phyloP scores from a whole-genome alignment of 2,888 invertebrate genomes.

The Panopea generosa region DNA sequence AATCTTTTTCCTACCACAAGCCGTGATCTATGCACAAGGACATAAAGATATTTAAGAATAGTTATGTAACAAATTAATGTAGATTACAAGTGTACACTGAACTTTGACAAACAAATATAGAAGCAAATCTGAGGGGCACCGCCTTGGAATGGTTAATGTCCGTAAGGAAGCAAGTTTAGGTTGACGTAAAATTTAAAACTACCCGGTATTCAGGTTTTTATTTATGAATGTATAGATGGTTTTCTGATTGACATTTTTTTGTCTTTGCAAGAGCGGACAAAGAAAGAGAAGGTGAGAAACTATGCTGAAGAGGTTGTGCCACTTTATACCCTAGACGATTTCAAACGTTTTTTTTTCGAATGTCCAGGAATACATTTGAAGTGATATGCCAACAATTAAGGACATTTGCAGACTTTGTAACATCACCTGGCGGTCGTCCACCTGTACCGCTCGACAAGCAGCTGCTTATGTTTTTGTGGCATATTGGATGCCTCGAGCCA shows the following conservation, averaged over 20 bases:
- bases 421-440: no score
- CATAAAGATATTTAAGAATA: slow-evolving; percentile 1
- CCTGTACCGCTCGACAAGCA: no score
- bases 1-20: slow-evolving; percentile 3
- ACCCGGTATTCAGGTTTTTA: no score
- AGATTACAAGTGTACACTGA: slow-evolving; percentile 1
- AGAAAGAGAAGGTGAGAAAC: slow-evolving; percentile 22
- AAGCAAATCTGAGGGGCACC: slow-evolving; percentile 1
- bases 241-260: slow-evolving; percentile 1
- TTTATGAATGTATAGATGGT: no score
- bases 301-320: no score
- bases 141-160: slow-evolving; percentile 3
- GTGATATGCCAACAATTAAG: no score
- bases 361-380: no score
- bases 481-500: no score
- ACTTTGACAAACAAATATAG: slow-evolving; percentile 3
- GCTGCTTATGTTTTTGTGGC: no score
- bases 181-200: slow-evolving; percentile 3
- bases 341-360: no score
- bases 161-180: background rate
- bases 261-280: background rate
- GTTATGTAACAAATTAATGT: slow-evolving; percentile 3
- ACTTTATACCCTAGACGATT: no score
- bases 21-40: slow-evolving; percentile 3
- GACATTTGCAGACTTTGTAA: no score